Conservation (phyloP, 2,888 invertebrate genomes). For the Carcina quercana region DNA sequence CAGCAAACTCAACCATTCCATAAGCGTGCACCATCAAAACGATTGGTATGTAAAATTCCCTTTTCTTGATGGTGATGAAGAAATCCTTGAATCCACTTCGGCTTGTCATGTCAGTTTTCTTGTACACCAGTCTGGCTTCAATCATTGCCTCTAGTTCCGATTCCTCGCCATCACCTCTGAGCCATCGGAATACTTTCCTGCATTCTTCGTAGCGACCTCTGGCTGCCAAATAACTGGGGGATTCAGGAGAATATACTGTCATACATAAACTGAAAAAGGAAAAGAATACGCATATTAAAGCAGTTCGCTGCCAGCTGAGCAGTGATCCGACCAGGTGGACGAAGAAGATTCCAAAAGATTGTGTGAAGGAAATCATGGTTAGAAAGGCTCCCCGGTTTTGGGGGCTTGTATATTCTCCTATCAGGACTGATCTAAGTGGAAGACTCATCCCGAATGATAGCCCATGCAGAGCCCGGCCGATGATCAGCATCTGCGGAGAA, state of each 20-base stretch:
- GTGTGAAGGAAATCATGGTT: constrained; percentile 71
- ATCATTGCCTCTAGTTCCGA: constrained; percentile 56
- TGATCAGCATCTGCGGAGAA: constrained; percentile 15
- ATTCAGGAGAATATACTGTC: constrained; percentile 67
- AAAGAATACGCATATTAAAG: constrained; percentile 56
- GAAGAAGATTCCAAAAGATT: constrained; percentile 75
- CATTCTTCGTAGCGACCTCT: constrained; percentile 70
- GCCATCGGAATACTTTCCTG: constrained; percentile 67
- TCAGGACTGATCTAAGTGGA: constrained; percentile 60
- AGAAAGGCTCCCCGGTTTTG: constrained; percentile 76
- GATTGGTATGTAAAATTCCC: constrained; percentile 73
- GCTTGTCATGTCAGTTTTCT: constrained; percentile 15
- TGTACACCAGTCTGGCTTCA: constrained; percentile 26
- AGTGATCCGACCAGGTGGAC: constrained; percentile 77
- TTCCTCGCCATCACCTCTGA: constrained; percentile 64
- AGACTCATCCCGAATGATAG: constrained; percentile 66
- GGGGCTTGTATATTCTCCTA: constrained; percentile 74
- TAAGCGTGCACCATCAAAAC: constrained; percentile 76
- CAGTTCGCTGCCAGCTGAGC: constrained; percentile 70
- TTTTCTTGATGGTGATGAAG: constrained; percentile 32
- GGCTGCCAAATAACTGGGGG: constrained; percentile 77
- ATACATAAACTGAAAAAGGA: constrained; percentile 57
- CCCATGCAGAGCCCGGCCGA: constrained; percentile 32
- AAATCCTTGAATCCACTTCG: constrained; percentile 15
- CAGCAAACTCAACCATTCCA: constrained; percentile 77